These are phyloP conservation scores for Pomatostomus ruficeps DNA, from an alignment of 2,113 vertebrate species.

Conservation along the genomic window DNA sequence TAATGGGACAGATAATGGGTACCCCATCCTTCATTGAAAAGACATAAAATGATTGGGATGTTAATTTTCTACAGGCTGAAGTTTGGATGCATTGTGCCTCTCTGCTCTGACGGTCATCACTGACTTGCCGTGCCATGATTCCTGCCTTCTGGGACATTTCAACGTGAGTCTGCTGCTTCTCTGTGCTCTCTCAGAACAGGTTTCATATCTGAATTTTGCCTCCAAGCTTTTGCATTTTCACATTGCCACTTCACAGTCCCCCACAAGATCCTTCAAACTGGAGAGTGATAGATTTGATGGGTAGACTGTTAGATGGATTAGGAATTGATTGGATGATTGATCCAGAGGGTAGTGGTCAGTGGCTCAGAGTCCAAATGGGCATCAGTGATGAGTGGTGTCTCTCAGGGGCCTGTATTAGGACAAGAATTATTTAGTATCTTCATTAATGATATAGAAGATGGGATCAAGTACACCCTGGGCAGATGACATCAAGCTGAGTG, in stretches of 20 bases:
- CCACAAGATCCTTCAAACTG: background rate
- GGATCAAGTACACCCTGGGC: background rate
- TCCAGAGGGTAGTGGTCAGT: background rate
- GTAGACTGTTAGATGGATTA: background rate
- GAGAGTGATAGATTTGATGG: background rate
- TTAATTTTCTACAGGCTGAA: background rate
- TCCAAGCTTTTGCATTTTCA: background rate
- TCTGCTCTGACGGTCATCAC: background rate
- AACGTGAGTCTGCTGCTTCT: fast-evolving
- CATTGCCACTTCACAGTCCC: fast-evolving
- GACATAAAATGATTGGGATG: background rate
- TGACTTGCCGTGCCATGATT: background rate
- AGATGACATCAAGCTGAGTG: background rate
- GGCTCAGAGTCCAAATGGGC: background rate
- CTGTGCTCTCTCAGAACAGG: background rate
- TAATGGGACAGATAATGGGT: background rate
- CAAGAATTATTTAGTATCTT: background rate
- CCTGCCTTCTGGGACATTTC: background rate
- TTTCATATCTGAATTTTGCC: background rate
- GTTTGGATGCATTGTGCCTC: background rate
- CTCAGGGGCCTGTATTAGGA: too few species aligned
- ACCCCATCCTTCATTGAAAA: background rate
- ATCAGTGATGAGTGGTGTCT: background rate
- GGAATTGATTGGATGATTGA: background rate
- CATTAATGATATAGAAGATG: background rate